A percentile compares a stretch with the other conserved stretches of the same genome.
Conservation (phyloP, 2,888 invertebrate genomes). For the Drosophila kambysellisi region DNA sequence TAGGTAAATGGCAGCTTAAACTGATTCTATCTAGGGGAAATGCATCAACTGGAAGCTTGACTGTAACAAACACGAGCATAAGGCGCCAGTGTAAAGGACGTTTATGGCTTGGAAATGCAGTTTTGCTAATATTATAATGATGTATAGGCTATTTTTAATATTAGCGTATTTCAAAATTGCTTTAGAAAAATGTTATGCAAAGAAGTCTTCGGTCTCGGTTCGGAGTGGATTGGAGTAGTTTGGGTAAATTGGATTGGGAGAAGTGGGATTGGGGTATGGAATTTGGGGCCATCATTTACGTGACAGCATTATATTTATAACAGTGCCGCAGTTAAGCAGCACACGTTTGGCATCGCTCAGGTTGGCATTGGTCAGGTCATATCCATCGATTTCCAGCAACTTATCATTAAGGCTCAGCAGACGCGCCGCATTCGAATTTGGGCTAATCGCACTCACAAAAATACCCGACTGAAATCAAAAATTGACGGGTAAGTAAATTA, state of each 20-base stretch:
- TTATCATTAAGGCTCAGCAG: conserved; percentile 81
- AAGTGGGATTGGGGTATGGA: conserved; percentile 1
- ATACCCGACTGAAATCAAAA: conserved; percentile 72
- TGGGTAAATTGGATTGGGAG: not conserved
- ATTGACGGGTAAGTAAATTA: not conserved
- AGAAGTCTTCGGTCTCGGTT: conserved; percentile 77
- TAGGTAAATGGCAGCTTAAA: conserved; percentile 60
- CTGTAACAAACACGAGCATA: conserved; percentile 12
- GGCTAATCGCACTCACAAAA: conserved; percentile 78
- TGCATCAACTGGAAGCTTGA: conserved; percentile 47
- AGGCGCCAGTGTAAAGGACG: conserved; percentile 50
- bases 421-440: conserved; percentile 78
- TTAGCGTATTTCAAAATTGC: conserved; percentile 58
- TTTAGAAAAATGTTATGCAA: conserved; percentile 76
- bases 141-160: conserved; percentile 28
- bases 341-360: conserved; percentile 81
- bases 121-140: conserved; percentile 38
- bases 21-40: conserved; percentile 44
- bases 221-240: conserved; percentile 32
- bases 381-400: conserved; percentile 83
- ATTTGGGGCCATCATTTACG: conserved; percentile 72
- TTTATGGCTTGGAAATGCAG: conserved; percentile 51
- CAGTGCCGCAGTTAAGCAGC: conserved; percentile 77
- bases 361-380: conserved; percentile 83
- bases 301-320: conserved; percentile 84